These are phyloP conservation scores for Lucifuga dentata DNA, from an alignment of 2,113 vertebrate species.

Conservation along the genomic window DNA sequence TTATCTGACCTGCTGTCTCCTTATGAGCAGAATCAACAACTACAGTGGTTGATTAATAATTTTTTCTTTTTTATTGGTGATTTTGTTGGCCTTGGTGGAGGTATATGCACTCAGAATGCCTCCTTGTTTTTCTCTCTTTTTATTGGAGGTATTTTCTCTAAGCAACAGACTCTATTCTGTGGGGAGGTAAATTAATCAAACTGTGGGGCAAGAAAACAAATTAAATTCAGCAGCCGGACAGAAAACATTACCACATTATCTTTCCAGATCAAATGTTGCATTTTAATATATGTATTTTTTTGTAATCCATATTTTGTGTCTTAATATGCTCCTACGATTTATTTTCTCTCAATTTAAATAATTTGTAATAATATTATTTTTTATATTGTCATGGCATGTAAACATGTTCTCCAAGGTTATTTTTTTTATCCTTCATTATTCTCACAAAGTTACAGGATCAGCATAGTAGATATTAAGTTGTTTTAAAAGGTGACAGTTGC, in stretches of 20 bases:
- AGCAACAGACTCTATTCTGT: conserved; percentile 24
- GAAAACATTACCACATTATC: conserved; percentile 19
- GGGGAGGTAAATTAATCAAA: conserved; percentile 37
- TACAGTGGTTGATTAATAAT: too few relatives aligned
- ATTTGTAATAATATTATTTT: not conserved
- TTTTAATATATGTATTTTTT: too few relatives aligned
- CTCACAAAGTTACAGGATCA: not conserved
- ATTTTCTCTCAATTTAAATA: conserved; percentile 3
- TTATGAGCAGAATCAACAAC: conserved; percentile 18
- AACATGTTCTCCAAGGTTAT: not conserved
- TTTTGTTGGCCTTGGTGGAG: too few relatives aligned
- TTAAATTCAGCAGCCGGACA: conserved; percentile 39
- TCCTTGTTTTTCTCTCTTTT: not conserved
- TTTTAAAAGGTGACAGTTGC: not conserved
- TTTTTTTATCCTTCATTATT: not conserved
- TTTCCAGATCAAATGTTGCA: conserved; percentile 22
- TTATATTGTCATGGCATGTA: not conserved
- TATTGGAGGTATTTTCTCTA: not conserved
- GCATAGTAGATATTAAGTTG: not conserved
- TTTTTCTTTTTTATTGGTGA: too few relatives aligned
- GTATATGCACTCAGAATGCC: too few relatives aligned
- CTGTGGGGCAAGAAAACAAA: conserved; percentile 46
- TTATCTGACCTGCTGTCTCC: conserved; percentile 9
- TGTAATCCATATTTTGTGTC: not conserved
- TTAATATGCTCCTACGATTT: conserved; percentile 13